Evolutionary conservation across 2,797 vertebrate species (phyloP).

Genomic region (Chelidonichthys spinosus): DNA sequence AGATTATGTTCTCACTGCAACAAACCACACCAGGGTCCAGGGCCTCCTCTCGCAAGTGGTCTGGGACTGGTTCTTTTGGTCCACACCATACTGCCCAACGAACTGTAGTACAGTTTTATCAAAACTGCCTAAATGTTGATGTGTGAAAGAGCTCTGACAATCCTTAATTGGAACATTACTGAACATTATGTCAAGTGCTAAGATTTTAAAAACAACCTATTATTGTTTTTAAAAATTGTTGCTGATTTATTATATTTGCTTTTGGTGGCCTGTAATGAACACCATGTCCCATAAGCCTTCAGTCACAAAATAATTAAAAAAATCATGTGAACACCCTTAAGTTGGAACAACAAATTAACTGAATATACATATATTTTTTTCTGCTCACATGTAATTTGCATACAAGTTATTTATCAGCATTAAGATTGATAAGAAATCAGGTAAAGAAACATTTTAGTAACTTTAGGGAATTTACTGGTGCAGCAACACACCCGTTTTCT

Average conservation of each 20-base stretch:
- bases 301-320: neutral
- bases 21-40: no score
- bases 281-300: neutral
- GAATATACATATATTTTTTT: neutral
- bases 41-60: no score
- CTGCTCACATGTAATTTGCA: neutral
- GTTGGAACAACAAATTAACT: neutral
- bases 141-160: no score
- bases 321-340: neutral
- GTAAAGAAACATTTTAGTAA: no score
- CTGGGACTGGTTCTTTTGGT: no score
- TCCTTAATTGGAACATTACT: neutral
- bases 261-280: neutral
- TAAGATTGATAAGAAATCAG: neutral
- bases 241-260: neutral
- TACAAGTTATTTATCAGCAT: neutral
- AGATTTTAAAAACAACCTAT: neutral
- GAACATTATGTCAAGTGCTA: neutral
- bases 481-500: no score
- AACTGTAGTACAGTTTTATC: no score
- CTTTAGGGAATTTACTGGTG: no score
- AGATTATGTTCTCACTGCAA: no score
- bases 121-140: no score
- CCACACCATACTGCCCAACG: no score
- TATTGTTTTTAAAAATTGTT: no score